phyloP scores from a whole-genome alignment of 2,797 vertebrate species.

The Parauchenoglanis ngamensis region DNA sequence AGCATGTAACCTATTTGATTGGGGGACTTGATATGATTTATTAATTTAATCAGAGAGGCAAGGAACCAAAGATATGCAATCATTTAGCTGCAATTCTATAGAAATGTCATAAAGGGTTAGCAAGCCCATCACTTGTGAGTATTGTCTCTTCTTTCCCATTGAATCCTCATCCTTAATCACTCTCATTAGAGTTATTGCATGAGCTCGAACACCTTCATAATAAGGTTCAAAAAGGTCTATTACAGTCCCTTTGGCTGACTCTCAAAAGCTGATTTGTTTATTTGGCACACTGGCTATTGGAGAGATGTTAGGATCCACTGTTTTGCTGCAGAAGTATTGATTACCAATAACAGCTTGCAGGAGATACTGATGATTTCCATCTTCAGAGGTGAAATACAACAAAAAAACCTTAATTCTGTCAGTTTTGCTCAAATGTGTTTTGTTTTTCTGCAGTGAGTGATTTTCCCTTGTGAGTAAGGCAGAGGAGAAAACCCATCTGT shows the following conservation, averaged over 20 bases:
- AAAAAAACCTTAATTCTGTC: slow-evolving; percentile 21
- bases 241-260: slow-evolving; percentile 38
- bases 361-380: slow-evolving; percentile 33
- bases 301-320: slow-evolving; percentile 38
- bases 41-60: slow-evolving; percentile 76
- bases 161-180: slow-evolving; percentile 68
- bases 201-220: slow-evolving; percentile 62
- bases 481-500: slow-evolving; percentile 45
- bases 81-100: slow-evolving; percentile 65
- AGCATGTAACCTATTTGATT: slow-evolving; percentile 69
- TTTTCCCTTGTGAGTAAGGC: slow-evolving; percentile 32
- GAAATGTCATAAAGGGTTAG: slow-evolving; percentile 72
- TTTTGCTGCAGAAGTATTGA: slow-evolving; percentile 52
- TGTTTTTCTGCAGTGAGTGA: slow-evolving; percentile 20
- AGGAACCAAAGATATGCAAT: slow-evolving; percentile 63
- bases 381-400: slow-evolving; percentile 33
- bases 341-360: slow-evolving; percentile 50
- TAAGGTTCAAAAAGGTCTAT: slow-evolving; percentile 49
- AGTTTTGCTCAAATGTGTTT: slow-evolving; percentile 28
- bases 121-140: slow-evolving; percentile 69
- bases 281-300: slow-evolving; percentile 32
- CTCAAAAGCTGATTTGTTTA: slow-evolving; percentile 38
- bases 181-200: slow-evolving; percentile 70
- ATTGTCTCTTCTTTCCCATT: slow-evolving; percentile 70
- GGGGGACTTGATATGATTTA: slow-evolving; percentile 73